Evolutionary conservation across 2,888 invertebrate species (phyloP), one percentile per base, ranked within the genome.

Genomic region (Leucoma salicis): DNA sequence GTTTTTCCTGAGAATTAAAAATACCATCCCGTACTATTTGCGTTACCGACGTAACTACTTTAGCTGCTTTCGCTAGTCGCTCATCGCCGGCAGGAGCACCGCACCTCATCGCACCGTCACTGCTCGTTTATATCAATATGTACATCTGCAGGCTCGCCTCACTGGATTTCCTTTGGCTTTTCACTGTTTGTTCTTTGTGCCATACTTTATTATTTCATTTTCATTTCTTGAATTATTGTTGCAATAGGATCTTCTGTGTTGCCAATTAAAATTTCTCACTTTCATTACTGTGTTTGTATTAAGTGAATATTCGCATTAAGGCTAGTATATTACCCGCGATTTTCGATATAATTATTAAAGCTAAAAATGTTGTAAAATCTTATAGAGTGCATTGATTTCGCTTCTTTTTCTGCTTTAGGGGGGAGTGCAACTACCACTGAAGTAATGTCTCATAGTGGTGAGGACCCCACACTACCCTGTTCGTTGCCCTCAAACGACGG

Each of bases 131-230:
- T 70, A n/a, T n/a, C n/a, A n/a, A n/a, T n/a, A 64, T 15, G 64
- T 48, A 70, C 71, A 69, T 63, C 64, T 59, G 46, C 32, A 37
- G 42, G 54, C 57, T 43, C 57, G 63, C 60, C 57, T 47, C 62
- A 60, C 66, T 66, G 65, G 57, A 59, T 60, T 65, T 63, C 57
- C 65, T 57, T 48, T 53, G 58, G 54, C 47, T 64, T 72, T 63
- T 60, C 53, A 49, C 54, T 65, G 55, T 68, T 69, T 70, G 63
- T 72, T 68, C 29, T 70, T 65, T 53, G 46, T 54, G 51, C 65
- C 61, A 52, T 64, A 63, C 64, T 67, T 62, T 56, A 58, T 57
- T 57, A 49, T 37, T 60, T 50, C 60, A 52, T 50, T 51, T 46
- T 21, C 6, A 38, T 41, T 36, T 40, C 21, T 25, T 25, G 42